Conservation (phyloP, 2,888 invertebrate species). For the Epiblema foenella region DNA sequence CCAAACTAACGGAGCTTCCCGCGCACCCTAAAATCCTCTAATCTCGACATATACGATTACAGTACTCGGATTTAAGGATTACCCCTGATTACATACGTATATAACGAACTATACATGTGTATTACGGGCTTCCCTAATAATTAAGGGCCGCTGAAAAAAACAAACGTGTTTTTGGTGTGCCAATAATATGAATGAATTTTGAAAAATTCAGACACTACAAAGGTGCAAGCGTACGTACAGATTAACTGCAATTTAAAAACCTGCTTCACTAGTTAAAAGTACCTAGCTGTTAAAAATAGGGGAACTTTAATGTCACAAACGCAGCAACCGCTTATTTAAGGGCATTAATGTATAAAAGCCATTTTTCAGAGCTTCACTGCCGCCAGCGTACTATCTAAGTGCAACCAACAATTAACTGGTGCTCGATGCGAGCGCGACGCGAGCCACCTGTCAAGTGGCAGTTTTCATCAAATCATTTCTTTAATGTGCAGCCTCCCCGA, state of each 20-base stretch:
- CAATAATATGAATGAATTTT: neutral
- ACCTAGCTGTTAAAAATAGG: conserved; percentile 27
- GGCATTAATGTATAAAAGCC: conserved; percentile 77
- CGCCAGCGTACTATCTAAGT: conserved; percentile 60
- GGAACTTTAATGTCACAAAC: conserved; percentile 70
- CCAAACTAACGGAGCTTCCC: conserved; percentile 71
- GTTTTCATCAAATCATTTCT: conserved; percentile 84
- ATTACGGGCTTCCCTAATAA: neutral
- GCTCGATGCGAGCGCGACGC: conserved; percentile 72
- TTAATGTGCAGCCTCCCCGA: conserved; percentile 79
- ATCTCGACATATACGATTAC: conserved; percentile 44
- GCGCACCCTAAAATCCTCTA: conserved; percentile 44
- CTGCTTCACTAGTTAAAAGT: conserved; percentile 29
- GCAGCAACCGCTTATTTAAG: conserved; percentile 76
- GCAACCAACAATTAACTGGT: conserved; percentile 77
- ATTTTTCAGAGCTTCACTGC: conserved; percentile 77
- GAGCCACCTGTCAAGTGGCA: conserved; percentile 81
- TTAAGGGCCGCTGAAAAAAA: neutral
- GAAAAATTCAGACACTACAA: conserved; percentile 15
- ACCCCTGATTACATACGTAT: conserved; percentile 41
- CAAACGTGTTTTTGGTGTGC: neutral
- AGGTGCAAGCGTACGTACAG: conserved; percentile 21
- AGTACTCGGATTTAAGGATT: conserved; percentile 41
- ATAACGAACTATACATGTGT: neutral
- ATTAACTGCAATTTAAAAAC: conserved; percentile 34